Evolutionary conservation across 2,113 vertebrate genomes (phyloP).

Genomic region (Toxotes jaculatrix): DNA sequence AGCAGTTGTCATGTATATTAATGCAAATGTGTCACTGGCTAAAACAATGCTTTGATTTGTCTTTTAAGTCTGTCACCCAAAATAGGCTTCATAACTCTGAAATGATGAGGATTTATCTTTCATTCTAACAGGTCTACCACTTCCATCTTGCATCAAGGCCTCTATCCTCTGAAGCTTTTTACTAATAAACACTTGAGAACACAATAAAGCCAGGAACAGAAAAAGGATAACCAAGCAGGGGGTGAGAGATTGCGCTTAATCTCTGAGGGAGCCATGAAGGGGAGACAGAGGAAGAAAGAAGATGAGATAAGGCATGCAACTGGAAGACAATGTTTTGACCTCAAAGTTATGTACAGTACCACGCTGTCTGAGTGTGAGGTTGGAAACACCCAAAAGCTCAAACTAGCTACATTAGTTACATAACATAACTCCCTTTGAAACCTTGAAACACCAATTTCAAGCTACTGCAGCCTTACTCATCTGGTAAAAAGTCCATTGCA

Average conservation of each 20-base stretch:
- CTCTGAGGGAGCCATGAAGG: constrained; percentile 10
- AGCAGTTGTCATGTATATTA: background rate
- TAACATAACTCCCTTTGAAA: constrained; percentile 10
- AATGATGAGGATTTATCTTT: constrained; percentile 32
- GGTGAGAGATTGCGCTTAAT: constrained; percentile 25
- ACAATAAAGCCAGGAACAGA: constrained; percentile 32
- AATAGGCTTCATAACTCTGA: constrained; percentile 10
- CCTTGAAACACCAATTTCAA: background rate
- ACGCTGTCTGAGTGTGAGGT: background rate
- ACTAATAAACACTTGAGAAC: constrained; percentile 39
- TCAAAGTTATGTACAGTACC: background rate
- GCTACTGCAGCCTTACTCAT: background rate
- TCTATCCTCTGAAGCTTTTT: constrained; percentile 25
- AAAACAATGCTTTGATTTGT: background rate
- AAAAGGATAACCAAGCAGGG: constrained; percentile 36
- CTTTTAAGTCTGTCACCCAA: background rate
- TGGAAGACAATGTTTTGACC: constrained; percentile 22
- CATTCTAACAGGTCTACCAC: constrained; percentile 7
- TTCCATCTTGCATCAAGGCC: constrained; percentile 22
- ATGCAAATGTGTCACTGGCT: background rate
- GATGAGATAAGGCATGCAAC: constrained; percentile 1
- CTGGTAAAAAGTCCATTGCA: background rate
- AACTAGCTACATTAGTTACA: background rate
- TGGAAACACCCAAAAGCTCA: background rate
- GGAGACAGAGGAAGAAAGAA: constrained; percentile 9